Evolutionary conservation across 2,797 vertebrate genomes (phyloP).

Genomic region (Bradypodion pumilum): DNA sequence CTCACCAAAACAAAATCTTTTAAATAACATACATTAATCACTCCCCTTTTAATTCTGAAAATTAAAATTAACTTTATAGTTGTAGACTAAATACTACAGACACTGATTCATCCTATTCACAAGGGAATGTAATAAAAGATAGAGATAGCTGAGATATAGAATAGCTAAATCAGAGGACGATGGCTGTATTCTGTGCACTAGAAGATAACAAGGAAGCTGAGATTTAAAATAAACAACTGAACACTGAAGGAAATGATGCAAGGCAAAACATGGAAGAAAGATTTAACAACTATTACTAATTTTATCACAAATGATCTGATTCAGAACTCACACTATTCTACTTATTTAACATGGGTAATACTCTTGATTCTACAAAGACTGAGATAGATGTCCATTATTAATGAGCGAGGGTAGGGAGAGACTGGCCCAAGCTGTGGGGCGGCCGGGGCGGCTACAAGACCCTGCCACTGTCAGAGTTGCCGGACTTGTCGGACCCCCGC

Average conservation of each 20-base stretch:
- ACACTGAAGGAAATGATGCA: constrained; percentile 8
- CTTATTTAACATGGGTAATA: not conserved
- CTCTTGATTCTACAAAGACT: not conserved
- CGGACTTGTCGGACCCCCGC: no score
- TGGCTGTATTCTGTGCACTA: not conserved
- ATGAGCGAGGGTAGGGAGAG: no score
- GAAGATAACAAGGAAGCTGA: constrained; percentile 6
- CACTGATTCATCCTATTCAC: not conserved
- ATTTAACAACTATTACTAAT: not conserved
- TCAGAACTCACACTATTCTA: not conserved
- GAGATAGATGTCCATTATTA: not conserved
- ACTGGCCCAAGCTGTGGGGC: no score
- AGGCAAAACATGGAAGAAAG: not conserved
- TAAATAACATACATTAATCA: no score
- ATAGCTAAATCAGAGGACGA: not conserved
- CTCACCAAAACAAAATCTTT: no score
- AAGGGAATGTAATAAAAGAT: not conserved
- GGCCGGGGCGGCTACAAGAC: no score
- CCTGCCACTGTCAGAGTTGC: no score
- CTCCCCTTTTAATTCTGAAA: no score
- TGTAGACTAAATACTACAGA: not conserved
- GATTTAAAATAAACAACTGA: not conserved
- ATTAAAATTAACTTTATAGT: no score
- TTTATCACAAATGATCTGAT: not conserved
- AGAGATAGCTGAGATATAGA: no score